Evolutionary conservation across 2,888 invertebrate species (phyloP), one percentile per base, ranked within the genome.

Genomic region (Noctua comes): DNA sequence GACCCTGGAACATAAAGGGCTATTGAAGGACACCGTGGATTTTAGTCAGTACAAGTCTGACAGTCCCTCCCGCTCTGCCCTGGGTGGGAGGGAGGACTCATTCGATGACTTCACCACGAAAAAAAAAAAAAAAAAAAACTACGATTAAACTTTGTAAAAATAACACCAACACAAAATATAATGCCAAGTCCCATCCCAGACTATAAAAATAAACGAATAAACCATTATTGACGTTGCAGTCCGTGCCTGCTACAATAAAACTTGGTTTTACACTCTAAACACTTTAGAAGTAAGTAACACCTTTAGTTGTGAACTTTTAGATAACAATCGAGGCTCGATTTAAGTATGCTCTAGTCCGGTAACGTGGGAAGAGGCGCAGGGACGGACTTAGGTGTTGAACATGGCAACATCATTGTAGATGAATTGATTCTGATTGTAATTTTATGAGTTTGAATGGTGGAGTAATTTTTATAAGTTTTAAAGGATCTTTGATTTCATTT

Each of bases 251-350:
- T 27, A 74, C 76, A 79, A 65, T 76, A 82, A 85, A 82, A 76
- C 51, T 27, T 27, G n/a, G 65, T 79, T 82, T 85, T 77, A 79
- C 54, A 68, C 80, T 83, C 51, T 64, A 57, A 76, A 84, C 70
- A 80, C 75, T 83, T 78, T 69, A 48, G 66, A 80, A 82, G 80
- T 72, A 78, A 82, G 77, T 66, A 73, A 82, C 77, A 78, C 75
- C 74, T 87, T 78, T 54, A 88, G 72, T 83, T 76, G 70, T 27
- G 43, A 88, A 81, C 69, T 88, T 84, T 81, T 36, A 73, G 76
- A 81, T 83, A 83, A 77, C 80, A 81, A 79, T 84, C 76, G 68
- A 80, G 43, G 43, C 72, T 80, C 79, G 59, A 80, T 83, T 77
- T 82, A 79, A 83, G 81, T 83, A 77, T 59, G 68, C 77, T 86